Evolutionary conservation across 23 tunicate genomes (phyloP), one percentile per base, ranked within the genome.

Genomic region (Trididemnum clinides): DNA sequence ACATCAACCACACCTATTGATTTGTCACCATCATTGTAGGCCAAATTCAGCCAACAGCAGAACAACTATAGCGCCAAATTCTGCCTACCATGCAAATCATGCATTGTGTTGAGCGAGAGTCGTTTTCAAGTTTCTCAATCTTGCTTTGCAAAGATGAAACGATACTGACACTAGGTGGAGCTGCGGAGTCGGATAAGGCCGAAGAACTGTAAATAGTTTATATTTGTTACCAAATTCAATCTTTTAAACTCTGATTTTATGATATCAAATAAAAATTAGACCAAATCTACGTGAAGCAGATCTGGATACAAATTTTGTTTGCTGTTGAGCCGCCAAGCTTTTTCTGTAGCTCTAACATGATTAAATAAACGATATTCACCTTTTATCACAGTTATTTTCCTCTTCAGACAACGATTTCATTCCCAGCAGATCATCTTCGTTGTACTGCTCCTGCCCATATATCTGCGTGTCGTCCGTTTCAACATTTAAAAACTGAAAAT

Each of bases 401-500:
- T 85, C 72, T 15, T 85, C 89, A 57, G 28, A 10, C 30, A 4
- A 21, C 12, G 81, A 19, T 20, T 36, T 22, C 23, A 50, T 4
- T 7, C 72, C 81, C 20, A 78, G 22, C 1, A 89, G 72, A 77
- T 89, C 85, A 12, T 50, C 63, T 36, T 89, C 94, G 33, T 72
- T 50, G 66, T 73, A 89, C 39, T 89, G 94, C 12, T 58, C 70
- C 23, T 79, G 83, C 19, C 94, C 94, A 49, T 35, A 89, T n/a
- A 57, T 64, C 18, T 81, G 79, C 0, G 94, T 78, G 64, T 89
- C 94, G 34, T 89, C 94, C 12, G 81, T 33, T 51, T 89, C 94
- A 1, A 89, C 94, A 36, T 89, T 82, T 31, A 88, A 39, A 62
- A 71, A 78, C 92, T 88, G 57, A 39, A 58, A 28, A 32, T 7